Evolutionary conservation across 2,113 vertebrate genomes (phyloP).

Genomic region (Condylura cristata): DNA sequence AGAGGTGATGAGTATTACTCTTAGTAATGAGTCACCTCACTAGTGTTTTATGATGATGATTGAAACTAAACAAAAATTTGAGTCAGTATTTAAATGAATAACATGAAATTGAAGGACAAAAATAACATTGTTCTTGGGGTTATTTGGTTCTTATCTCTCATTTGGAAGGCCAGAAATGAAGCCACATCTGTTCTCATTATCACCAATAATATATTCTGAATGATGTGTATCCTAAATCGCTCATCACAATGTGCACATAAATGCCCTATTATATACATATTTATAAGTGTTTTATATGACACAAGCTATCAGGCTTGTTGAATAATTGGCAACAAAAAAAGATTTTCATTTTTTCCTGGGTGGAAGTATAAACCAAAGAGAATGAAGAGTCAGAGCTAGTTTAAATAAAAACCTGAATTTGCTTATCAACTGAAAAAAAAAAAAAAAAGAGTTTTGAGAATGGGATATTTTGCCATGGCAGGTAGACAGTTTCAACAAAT

Average conservation of each 20-base stretch:
- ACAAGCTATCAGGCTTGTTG: background rate
- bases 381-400: background rate
- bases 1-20: background rate
- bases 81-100: constrained; percentile 41
- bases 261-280: background rate
- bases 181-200: background rate
- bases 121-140: background rate
- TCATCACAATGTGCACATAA: background rate
- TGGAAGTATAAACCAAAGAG: background rate
- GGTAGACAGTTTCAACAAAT: background rate
- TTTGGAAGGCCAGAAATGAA: background rate
- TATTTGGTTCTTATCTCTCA: background rate
- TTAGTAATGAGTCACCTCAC: background rate
- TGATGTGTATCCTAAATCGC: background rate
- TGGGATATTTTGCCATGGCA: background rate
- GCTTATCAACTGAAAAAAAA: background rate
- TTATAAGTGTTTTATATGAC: background rate
- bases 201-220: background rate
- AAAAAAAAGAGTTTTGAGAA: background rate
- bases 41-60: constrained; percentile 4
- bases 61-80: constrained; percentile 20
- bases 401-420: constrained; percentile 17
- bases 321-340: constrained; percentile 17
- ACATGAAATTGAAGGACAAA: background rate
- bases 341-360: background rate